These are phyloP conservation scores for Patella vulgata DNA, from an alignment of 1,140 invertebrate genomes.

Conservation along the genomic window DNA sequence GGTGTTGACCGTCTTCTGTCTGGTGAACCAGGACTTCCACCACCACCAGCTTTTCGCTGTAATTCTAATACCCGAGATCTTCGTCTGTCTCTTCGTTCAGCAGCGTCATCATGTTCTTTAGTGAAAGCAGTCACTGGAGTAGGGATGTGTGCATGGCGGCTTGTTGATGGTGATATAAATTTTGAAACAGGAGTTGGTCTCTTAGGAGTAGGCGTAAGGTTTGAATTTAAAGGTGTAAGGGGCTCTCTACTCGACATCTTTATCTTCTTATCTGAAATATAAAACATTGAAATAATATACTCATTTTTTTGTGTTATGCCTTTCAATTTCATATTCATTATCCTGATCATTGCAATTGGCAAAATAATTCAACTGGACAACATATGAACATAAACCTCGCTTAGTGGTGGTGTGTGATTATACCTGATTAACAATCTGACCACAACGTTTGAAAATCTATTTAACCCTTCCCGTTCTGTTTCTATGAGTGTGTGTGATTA, in stretches of 20 bases:
- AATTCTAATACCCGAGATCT: slow-evolving; percentile 55
- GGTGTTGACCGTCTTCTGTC: slow-evolving; percentile 41
- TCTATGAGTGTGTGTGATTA: too few relatives aligned
- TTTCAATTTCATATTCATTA: too few relatives aligned
- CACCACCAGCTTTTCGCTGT: slow-evolving; percentile 27
- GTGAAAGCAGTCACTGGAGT: slow-evolving; percentile 35
- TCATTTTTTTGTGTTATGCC: too few relatives aligned
- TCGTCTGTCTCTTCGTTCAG: slow-evolving; percentile 59
- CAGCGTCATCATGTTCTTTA: slow-evolving; percentile 58
- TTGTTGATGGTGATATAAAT: slow-evolving; percentile 52
- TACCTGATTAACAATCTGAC: too few relatives aligned
- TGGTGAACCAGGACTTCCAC: slow-evolving; percentile 38
- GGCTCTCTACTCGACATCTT: slow-evolving; percentile 32
- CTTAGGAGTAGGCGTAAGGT: slow-evolving; percentile 18
- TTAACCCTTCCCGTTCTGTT: too few relatives aligned
- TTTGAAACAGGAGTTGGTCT: slow-evolving; percentile 23
- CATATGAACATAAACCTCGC: too few relatives aligned
- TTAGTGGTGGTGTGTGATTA: too few relatives aligned
- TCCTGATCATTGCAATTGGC: too few relatives aligned
- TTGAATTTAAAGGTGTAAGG: slow-evolving; percentile 40
- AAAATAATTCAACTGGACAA: too few relatives aligned
- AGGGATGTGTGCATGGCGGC: slow-evolving; percentile 35
- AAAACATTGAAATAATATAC: too few relatives aligned
- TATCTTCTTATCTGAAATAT: too few relatives aligned
- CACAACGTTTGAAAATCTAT: too few relatives aligned